A percentile compares a stretch with the other conserved stretches of the same genome.
Evolutionary conservation across 1,140 invertebrate species (phyloP).

Genomic region (Drosophila tropicalis): DNA sequence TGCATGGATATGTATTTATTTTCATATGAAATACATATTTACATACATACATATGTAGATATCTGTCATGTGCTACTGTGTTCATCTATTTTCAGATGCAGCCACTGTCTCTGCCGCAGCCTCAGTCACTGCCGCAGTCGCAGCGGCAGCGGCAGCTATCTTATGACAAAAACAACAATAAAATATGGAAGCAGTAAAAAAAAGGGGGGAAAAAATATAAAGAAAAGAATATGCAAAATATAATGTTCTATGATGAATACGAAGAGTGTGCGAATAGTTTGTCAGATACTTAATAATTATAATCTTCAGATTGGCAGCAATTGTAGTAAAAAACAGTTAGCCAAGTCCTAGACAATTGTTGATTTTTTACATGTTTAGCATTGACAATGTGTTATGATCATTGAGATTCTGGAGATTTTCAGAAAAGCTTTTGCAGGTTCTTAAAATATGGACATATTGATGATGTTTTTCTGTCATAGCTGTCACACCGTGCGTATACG

Average conservation of each 20-base stretch:
- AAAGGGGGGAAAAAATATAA: slow-evolving; percentile 19
- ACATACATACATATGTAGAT: neutral
- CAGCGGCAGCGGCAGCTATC: slow-evolving; percentile 7
- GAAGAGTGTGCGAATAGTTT: neutral
- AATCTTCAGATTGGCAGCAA: no score
- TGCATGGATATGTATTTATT: neutral
- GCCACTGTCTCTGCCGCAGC: slow-evolving; percentile 50
- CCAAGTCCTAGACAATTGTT: no score
- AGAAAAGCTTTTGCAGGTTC: no score
- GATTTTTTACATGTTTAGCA: no score
- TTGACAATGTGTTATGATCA: no score
- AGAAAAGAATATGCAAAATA: slow-evolving; percentile 39
- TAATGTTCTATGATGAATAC: neutral
- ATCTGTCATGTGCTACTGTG: slow-evolving; percentile 48
- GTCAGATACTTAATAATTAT: no score
- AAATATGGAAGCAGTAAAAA: neutral
- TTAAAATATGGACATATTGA: no score
- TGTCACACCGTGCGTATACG: no score
- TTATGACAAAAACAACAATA: slow-evolving; percentile 57
- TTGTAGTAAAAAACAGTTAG: no score
- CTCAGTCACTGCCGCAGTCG: slow-evolving; percentile 48
- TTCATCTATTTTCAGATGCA: slow-evolving; percentile 69
- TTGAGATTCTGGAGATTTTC: no score
- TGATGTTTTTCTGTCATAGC: no score
- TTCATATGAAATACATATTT: neutral